Base-by-base conservation (phyloP, 2,888 invertebrate genomes). In the Caenorhabditis drosophilae region DNA sequence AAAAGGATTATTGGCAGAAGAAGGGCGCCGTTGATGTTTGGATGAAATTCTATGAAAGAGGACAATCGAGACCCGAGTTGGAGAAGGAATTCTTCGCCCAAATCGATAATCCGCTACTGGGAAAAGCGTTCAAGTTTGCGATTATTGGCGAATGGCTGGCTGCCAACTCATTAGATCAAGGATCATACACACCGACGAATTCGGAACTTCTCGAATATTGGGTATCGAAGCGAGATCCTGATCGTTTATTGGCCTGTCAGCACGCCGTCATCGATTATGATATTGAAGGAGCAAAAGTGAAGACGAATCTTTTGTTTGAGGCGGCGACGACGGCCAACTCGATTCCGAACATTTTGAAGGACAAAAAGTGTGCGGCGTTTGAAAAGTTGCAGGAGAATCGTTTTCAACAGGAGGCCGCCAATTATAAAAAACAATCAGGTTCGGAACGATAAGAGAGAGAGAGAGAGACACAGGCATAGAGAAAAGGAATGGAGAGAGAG, bases 1-100 rank as follows among this genome's bases (percentile, higher is more conserved):
- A 81, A 60, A 82, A 81, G 54, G 82, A 82, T 41, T 81, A 81
- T 54, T 81, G 81, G 81, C 81, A 81, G 57, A 81, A 82, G 50
- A 75, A 81, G 47, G 81, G 81, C 38, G 81, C 81, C 16, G 77
- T 81, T 11, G 81, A 81, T 60, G 79, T 81, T 6, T 81, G 81
- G 81, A 81, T 81, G 81, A 81, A 81, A 58, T 81, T 81, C 69
- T 81, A 79, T 55, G 81, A 81, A 66, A 62, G 78, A 50, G 77
- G 77, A 27, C 75, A 64, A 16, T 69, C 76, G 4, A 46, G 79
- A 38, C 72, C 76, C 1, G 78, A 79, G 69, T 54, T 81, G 31
- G 81, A 81, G 52, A 76, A 79, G 59, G 77, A 82, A 47, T 81
- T 81, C 70, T 81, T 81, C 56, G 70, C 78, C 7, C 79, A 82